Conservation (phyloP, 2,113 vertebrate species). For the Cervus canadensis region DNA sequence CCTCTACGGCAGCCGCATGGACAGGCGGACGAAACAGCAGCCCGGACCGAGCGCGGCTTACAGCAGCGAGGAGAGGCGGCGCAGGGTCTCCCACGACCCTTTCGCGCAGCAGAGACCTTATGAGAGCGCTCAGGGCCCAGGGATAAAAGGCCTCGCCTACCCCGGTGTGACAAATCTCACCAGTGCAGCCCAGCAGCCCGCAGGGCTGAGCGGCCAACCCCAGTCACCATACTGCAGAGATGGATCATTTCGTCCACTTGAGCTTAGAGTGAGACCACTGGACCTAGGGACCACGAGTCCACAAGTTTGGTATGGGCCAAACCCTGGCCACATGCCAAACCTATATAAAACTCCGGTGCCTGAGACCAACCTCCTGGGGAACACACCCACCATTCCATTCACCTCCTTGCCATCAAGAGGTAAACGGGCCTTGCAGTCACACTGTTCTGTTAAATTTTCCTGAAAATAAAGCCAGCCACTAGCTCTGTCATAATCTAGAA, state of each 20-base stretch:
- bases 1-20: conserved; percentile 76
- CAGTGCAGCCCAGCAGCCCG: not conserved
- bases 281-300: not conserved
- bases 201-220: not conserved
- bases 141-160: not conserved
- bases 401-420: conserved; percentile 39
- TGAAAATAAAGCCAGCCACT: not conserved
- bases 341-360: conserved; percentile 74
- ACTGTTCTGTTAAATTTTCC: not conserved
- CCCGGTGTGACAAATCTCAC: accelerated
- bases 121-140: conserved; percentile 42
- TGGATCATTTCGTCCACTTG: accelerated
- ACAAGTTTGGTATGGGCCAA: not conserved
- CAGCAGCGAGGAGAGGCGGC: conserved; percentile 61
- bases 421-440: conserved; percentile 41
- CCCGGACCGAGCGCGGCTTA: not conserved
- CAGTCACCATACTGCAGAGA: not conserved
- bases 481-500: not conserved
- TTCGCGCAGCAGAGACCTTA: conserved; percentile 68
- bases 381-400: not conserved
- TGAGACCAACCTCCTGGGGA: conserved; percentile 60
- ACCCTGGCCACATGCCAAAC: not conserved
- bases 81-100: conserved; percentile 68
- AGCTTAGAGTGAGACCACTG: not conserved
- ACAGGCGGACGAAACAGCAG: conserved; percentile 50